A percentile compares a stretch with the other conserved stretches of the same genome.
Conservation (phyloP, 2,113 vertebrate species). For the Anser brachyrhynchus region DNA sequence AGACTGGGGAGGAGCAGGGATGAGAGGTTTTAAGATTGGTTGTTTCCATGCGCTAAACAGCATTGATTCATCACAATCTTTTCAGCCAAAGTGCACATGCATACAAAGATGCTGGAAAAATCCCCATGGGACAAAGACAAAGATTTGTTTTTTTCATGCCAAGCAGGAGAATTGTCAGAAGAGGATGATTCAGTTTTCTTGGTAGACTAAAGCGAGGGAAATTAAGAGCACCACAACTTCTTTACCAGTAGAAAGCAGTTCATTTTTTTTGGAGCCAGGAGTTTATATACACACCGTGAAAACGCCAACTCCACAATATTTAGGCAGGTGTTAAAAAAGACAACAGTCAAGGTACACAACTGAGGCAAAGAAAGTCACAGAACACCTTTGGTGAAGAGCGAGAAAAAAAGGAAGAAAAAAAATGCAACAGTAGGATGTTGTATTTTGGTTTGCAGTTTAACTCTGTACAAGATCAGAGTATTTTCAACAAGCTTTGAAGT, state of each 20-base stretch:
- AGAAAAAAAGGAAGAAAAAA: not conserved
- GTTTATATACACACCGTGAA: not conserved
- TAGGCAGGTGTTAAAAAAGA: slow-evolving; percentile 23
- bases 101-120: slow-evolving; percentile 62
- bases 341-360: not conserved
- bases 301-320: slow-evolving; percentile 18
- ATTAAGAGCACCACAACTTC: not conserved
- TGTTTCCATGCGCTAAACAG: slow-evolving; percentile 20
- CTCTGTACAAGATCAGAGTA: not conserved
- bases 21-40: not conserved
- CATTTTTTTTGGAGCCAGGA: not conserved
- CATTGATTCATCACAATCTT: slow-evolving; percentile 38
- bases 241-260: not conserved
- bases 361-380: slow-evolving; percentile 9
- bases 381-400: not conserved
- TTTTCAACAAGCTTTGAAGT: not conserved
- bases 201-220: slow-evolving; percentile 8
- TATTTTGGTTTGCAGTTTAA: not conserved
- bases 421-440: not conserved
- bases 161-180: slow-evolving; percentile 66
- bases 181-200: slow-evolving; percentile 47
- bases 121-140: slow-evolving; percentile 30
- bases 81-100: slow-evolving; percentile 72
- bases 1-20: not conserved
- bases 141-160: slow-evolving; percentile 69